Conservation (phyloP, 2,797 vertebrate genomes). For the Phoebastria nigripes region DNA sequence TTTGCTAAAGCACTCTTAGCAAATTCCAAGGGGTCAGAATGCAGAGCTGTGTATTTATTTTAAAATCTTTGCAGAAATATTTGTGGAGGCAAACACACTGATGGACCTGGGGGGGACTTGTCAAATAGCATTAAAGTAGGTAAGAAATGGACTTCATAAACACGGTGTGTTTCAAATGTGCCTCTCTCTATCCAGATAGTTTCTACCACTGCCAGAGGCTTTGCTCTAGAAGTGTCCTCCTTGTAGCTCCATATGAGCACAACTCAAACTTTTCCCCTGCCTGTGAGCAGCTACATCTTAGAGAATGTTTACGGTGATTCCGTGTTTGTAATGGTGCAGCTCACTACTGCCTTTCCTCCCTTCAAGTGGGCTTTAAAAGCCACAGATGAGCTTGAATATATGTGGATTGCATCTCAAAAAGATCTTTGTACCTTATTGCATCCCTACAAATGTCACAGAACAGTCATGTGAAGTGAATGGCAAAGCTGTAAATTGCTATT, state of each 20-base stretch:
- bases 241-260: background rate
- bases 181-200: background rate
- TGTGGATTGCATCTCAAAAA: background rate
- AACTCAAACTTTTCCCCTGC: background rate
- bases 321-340: background rate
- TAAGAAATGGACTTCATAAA: background rate
- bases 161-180: background rate
- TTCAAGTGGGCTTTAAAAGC: background rate
- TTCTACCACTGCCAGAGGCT: background rate
- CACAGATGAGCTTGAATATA: background rate
- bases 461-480: background rate
- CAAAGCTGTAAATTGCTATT: background rate
- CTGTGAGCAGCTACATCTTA: background rate
- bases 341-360: background rate
- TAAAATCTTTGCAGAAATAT: background rate
- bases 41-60: background rate
- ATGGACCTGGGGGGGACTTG: background rate
- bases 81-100: background rate
- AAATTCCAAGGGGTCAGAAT: background rate
- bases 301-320: background rate
- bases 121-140: background rate
- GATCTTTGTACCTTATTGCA: background rate
- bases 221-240: background rate
- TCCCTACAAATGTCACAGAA: background rate
- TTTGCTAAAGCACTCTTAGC: background rate